Percentiles rank a stretch among this genome's conserved stretches.
Conservation (phyloP, 2,888 invertebrate genomes). For the Tipula unca region DNA sequence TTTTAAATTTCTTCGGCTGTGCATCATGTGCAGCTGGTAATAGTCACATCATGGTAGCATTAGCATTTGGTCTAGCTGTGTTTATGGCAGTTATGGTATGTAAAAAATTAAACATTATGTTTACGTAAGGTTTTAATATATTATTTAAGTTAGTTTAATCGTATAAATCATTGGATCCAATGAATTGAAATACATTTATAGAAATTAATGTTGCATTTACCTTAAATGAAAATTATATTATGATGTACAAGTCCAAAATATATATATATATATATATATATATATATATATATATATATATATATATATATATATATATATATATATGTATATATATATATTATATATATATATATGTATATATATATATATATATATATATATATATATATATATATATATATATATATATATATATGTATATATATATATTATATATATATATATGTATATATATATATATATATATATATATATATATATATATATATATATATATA, state of each 20-base stretch:
- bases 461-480: background rate
- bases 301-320: too few relatives aligned
- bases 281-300: too few relatives aligned
- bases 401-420: background rate
- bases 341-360: background rate
- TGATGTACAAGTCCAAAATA: too few relatives aligned
- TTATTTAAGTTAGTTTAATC: too few relatives aligned
- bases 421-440: background rate
- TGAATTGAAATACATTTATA: too few relatives aligned
- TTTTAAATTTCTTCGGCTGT: constrained; percentile 85
- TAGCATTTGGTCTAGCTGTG: constrained; percentile 80
- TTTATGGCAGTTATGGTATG: constrained; percentile 71
- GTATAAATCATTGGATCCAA: too few relatives aligned
- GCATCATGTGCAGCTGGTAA: constrained; percentile 57
- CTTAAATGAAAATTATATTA: too few relatives aligned
- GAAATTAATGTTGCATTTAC: too few relatives aligned
- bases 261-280: too few relatives aligned
- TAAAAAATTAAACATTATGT: constrained; percentile 25
- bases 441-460: background rate
- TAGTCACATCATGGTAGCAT: constrained; percentile 55
- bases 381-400: background rate
- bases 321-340: background rate
- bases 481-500: background rate
- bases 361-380: background rate
- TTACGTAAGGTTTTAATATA: too few relatives aligned